A percentile compares a stretch with the other conserved stretches of the same genome.
Conservation (phyloP, 1,140 invertebrate genomes). For the Nasonia vitripennis region DNA sequence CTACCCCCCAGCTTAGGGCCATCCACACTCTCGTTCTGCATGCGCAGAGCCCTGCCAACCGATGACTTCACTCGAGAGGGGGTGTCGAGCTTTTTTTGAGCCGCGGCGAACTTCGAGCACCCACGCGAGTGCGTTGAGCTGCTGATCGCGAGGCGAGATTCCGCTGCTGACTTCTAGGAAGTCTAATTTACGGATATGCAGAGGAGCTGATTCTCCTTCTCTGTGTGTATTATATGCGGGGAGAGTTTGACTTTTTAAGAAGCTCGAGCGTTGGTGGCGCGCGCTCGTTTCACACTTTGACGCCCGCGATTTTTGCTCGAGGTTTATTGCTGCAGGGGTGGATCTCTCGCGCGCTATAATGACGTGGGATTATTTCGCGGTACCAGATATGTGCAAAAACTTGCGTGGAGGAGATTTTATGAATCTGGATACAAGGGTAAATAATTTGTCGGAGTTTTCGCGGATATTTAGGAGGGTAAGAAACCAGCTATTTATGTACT, state of each 20-base stretch:
- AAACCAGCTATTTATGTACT: neutral
- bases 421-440: no score
- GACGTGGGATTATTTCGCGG: neutral
- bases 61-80: conserved; percentile 4
- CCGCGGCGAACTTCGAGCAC: neutral
- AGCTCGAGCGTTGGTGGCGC: neutral
- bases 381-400: neutral
- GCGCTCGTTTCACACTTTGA: neutral
- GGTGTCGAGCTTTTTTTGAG: neutral
- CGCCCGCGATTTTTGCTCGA: neutral
- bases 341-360: neutral
- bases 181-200: no score
- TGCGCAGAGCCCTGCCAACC: neutral
- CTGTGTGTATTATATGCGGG: no score
- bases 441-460: no score
- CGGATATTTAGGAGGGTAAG: neutral
- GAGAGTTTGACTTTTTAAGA: no score
- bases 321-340: neutral
- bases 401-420: neutral
- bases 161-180: neutral
- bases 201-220: no score
- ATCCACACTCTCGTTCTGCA: neutral
- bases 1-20: neutral
- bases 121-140: neutral
- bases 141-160: neutral